Evolutionary conservation across 2,888 invertebrate genomes (phyloP).

Genomic region (Drosophila emarginata): DNA sequence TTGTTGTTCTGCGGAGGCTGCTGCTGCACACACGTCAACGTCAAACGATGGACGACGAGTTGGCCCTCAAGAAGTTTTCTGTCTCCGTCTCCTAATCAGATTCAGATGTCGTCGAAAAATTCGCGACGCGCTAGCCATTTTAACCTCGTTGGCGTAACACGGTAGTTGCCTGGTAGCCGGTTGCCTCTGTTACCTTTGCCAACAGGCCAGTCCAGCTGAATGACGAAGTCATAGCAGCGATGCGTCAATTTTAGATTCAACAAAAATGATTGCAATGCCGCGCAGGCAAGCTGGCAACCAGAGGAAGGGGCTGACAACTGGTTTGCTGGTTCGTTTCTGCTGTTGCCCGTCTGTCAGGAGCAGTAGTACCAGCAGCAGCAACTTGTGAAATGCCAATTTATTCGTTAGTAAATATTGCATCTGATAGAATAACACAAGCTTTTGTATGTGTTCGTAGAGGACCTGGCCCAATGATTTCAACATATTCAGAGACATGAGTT

Average conservation of each 20-base stretch:
- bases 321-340: conserved; percentile 37
- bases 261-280: conserved; percentile 77
- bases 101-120: conserved; percentile 78
- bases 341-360: conserved; percentile 59
- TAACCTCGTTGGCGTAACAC: conserved; percentile 71
- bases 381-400: conserved; percentile 79
- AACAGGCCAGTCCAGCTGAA: conserved; percentile 44
- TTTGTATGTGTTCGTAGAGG: conserved; percentile 24
- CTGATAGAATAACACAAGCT: conserved; percentile 69
- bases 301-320: conserved; percentile 33
- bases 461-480: conserved; percentile 60
- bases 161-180: conserved; percentile 53
- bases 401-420: conserved; percentile 78
- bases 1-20: conserved; percentile 22
- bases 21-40: conserved; percentile 42
- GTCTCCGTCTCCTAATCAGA: conserved; percentile 66
- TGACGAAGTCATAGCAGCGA: conserved; percentile 78
- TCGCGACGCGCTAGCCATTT: conserved; percentile 77
- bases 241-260: conserved; percentile 78
- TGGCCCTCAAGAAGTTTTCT: conserved; percentile 18
- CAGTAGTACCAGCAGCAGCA: conserved; percentile 23
- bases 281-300: conserved; percentile 20
- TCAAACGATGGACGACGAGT: conserved; percentile 42
- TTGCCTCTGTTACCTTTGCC: conserved; percentile 19
- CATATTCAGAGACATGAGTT: conserved; percentile 78